Conservation (phyloP, 2,113 vertebrate genomes). For the Aptenodytes patagonicus region DNA sequence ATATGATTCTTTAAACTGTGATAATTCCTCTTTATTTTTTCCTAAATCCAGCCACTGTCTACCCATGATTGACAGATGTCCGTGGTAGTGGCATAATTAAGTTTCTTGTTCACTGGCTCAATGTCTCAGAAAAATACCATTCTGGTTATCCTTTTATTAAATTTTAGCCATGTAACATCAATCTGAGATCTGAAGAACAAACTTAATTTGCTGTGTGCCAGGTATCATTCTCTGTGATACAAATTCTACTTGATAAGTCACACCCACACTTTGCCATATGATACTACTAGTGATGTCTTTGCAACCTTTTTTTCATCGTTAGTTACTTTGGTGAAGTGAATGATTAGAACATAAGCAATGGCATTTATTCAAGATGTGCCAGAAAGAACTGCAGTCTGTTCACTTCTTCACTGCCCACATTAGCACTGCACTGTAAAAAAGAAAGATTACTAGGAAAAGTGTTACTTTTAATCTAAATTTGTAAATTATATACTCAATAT, state of each 20-base stretch:
- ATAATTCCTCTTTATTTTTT: not conserved
- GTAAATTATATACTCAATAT: not conserved
- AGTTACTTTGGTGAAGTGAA: not conserved
- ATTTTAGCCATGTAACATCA: not conserved
- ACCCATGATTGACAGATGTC: not conserved
- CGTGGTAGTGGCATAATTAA: not conserved
- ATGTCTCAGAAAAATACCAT: not conserved
- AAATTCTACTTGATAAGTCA: not conserved
- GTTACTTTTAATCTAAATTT: conserved; percentile 11
- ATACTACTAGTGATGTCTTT: not conserved
- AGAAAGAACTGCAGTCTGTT: conserved; percentile 13
- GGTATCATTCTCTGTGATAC: not conserved
- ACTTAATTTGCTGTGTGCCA: not conserved
- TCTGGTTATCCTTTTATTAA: not conserved
- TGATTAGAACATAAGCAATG: not conserved
- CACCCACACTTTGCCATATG: not conserved
- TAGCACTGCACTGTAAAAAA: not conserved
- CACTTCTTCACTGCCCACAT: not conserved
- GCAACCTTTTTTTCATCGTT: not conserved
- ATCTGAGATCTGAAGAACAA: not conserved
- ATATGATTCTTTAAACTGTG: not conserved
- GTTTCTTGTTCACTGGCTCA: not conserved
- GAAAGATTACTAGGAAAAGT: not conserved
- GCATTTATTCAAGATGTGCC: not conserved
- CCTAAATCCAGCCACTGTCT: not conserved